Base-by-base conservation (phyloP, 2,888 invertebrate genomes). In the Leptopilina myrica region DNA sequence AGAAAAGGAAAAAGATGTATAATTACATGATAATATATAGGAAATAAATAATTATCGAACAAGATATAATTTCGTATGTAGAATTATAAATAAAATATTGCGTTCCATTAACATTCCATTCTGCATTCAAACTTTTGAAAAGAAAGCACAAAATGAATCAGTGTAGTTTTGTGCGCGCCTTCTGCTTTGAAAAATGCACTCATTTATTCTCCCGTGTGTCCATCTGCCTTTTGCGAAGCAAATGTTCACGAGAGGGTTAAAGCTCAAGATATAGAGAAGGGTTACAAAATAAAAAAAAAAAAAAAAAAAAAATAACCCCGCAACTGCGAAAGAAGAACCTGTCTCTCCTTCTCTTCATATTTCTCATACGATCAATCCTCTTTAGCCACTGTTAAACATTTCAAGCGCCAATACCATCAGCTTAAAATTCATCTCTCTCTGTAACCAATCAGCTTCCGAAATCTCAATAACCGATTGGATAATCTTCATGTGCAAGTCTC, bases 11-110 rank as follows among this genome's bases (percentile, higher is more conserved):
- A 89, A 89, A 90, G 6, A 43, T 8, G 8, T 43, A 43, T 43
- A 43, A 8, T 8, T 43, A 43, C 1, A 43, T 88, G 86, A 89
- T 90, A 89, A 89, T 90, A 89, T 80, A 82, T 84, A 84, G 84
- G 83, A 86, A 88, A 89, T 90, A 89, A 90, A 90, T 90, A 88
- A 89, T 86, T 87, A 88, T 89, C 86, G 88, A 89, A 89, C 88
- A 88, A 90, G 88, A 87, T 88, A 89, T 20, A 86, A 88, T 3
- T 33, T 0, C 5, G 5, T 33, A 33, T 33, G 33, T 33, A 33
- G 87, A 87, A 88, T 85, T 85, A 83, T 82, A 86, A 79, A 81
- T 84, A 78, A 81, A 80, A 80, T 76, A 26, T 73, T 73, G 56
- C 73, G 73, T 73, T 56, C 73, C 56, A 73, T 73, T 73, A 73